Evolutionary conservation across 2,888 invertebrate species (phyloP).

Genomic region (Rhagium mordax): DNA sequence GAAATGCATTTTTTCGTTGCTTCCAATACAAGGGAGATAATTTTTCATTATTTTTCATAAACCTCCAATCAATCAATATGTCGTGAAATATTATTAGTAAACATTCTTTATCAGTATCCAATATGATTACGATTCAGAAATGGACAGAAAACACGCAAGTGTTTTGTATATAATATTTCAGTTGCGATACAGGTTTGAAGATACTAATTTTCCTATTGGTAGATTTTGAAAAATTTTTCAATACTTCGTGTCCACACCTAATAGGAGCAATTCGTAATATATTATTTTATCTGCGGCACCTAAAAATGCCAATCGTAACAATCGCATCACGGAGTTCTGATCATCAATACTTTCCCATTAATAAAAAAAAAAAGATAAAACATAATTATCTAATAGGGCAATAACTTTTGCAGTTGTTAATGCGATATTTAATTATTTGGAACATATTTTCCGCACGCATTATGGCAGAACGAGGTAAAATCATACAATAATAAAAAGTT

Average conservation of each 20-base stretch:
- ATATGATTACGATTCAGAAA: not conserved
- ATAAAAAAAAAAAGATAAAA: not conserved
- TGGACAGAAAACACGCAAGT: not conserved
- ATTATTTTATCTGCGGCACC: not conserved
- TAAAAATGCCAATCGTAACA: not conserved
- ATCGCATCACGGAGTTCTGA: not conserved
- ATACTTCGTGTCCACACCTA: too few species aligned
- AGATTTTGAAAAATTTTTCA: too few species aligned
- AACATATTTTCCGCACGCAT: not conserved
- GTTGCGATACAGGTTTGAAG: too few species aligned
- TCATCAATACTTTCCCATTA: not conserved
- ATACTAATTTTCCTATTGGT: too few species aligned
- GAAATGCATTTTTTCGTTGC: not conserved
- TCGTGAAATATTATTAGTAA: conserved; percentile 7
- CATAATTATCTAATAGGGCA: not conserved
- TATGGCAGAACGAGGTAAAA: not conserved
- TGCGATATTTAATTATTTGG: not conserved
- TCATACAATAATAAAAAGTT: conserved; percentile 13
- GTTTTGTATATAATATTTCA: conserved; percentile 13
- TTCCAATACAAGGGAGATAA: not conserved
- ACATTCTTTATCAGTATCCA: not conserved
- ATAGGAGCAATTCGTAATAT: too few species aligned
- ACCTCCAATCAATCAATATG: conserved; percentile 10
- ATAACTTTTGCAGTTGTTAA: not conserved
- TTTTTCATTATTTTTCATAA: not conserved